These are phyloP conservation scores for Zaprionus ghesquierei DNA, from an alignment of 1,140 invertebrate species.

Conservation along the genomic window DNA sequence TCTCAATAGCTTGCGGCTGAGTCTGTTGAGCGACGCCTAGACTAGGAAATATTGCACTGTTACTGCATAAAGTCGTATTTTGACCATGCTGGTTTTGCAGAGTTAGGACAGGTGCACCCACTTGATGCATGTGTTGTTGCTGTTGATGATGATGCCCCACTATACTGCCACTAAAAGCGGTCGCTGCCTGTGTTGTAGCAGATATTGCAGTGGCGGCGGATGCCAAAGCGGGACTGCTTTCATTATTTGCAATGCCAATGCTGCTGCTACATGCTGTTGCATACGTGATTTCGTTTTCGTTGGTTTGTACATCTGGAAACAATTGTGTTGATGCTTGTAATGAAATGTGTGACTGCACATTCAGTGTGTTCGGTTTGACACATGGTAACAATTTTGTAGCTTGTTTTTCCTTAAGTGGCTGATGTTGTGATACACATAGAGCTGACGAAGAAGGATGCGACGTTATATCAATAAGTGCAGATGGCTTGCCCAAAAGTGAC, in stretches of 20 bases:
- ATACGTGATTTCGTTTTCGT: constrained; percentile 20
- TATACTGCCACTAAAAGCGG: constrained; percentile 66
- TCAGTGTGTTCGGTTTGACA: constrained; percentile 51
- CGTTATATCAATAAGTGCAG: constrained; percentile 3
- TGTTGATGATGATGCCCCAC: constrained; percentile 54
- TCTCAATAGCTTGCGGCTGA: constrained; percentile 72
- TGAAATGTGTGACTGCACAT: constrained; percentile 24
- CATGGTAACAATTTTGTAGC: constrained; percentile 13
- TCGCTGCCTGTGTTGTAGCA: constrained; percentile 71
- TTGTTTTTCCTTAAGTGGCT: not conserved
- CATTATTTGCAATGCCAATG: constrained; percentile 38
- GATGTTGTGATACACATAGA: constrained; percentile 1
- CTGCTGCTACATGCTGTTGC: constrained; percentile 23
- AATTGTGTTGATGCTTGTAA: constrained; percentile 34
- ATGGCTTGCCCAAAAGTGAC: constrained; percentile 44
- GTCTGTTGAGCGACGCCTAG: constrained; percentile 7
- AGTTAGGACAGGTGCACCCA: not conserved
- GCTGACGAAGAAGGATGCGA: not conserved
- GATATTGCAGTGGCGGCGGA: constrained; percentile 65
- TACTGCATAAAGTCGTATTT: constrained; percentile 6
- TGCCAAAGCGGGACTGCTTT: constrained; percentile 51
- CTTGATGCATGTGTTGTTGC: constrained; percentile 46
- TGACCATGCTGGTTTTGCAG: constrained; percentile 28
- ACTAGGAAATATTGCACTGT: constrained; percentile 7
- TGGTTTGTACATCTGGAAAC: constrained; percentile 18